Evolutionary conservation across 2,888 invertebrate genomes (phyloP).

Genomic region (Boloria euphrosyne): DNA sequence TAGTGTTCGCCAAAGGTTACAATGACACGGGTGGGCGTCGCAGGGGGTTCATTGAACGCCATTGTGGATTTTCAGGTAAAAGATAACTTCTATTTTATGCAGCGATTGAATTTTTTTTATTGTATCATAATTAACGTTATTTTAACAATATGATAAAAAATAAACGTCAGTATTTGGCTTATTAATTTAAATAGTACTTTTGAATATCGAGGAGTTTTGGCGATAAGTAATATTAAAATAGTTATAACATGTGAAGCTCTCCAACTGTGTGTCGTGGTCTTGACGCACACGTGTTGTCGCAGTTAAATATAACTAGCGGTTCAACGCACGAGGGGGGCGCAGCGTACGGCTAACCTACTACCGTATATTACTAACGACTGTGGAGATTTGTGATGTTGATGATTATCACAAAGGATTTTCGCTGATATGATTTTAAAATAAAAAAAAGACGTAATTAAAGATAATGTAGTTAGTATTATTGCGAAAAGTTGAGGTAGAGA

Average conservation of each 20-base stretch:
- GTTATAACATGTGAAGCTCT: conserved; percentile 36
- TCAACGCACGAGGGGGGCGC: conserved; percentile 73
- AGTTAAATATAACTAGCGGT: conserved; percentile 80
- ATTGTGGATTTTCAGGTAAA: conserved; percentile 73
- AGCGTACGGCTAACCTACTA: conserved; percentile 69
- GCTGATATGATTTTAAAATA: too few species aligned
- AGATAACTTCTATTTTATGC: conserved; percentile 18
- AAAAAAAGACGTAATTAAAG: too few species aligned
- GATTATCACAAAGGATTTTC: background rate
- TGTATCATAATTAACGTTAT: background rate
- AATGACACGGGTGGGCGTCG: conserved; percentile 72
- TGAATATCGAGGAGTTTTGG: background rate
- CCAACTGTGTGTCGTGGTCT: conserved; percentile 57
- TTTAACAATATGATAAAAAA: too few species aligned
- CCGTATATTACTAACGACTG: conserved; percentile 43
- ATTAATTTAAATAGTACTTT: too few species aligned
- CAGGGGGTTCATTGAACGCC: conserved; percentile 73
- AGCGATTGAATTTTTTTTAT: conserved; percentile 15
- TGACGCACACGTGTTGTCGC: conserved; percentile 71
- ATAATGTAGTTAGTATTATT: too few species aligned
- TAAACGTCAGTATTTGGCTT: too few species aligned
- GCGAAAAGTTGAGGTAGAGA: background rate
- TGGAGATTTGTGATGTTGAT: conserved; percentile 12
- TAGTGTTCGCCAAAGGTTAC: conserved; percentile 59
- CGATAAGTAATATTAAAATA: conserved; percentile 13